Base-by-base conservation (phyloP, 2,797 vertebrate species). In the Platyrinchus mystaceus region DNA sequence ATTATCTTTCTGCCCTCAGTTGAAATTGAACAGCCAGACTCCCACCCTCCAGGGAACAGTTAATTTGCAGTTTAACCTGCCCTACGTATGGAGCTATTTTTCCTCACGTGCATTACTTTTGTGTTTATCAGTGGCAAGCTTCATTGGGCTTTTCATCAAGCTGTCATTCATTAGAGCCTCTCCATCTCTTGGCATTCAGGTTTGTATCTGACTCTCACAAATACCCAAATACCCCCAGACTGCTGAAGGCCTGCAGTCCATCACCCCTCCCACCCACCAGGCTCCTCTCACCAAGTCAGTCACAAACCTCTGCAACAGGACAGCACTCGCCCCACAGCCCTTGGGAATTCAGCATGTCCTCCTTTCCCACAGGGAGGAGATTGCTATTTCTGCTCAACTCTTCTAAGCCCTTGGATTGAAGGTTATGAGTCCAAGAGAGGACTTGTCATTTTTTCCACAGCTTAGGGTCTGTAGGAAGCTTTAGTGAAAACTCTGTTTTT, bases 141-240 rank as follows among this genome's bases (percentile, higher is more conserved):
- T 70, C 43, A 36, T 0, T 23, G 13, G 21, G 27, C 32, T 79
- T 78, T 64, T 55, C 10, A 30, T 28, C 34, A 47, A 18, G 28
- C 53, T 2, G 0, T 52, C 39, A 23, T 12, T 74, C 20, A 23
- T 24, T 37, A 39, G 4, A 46, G 50, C 50, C 60, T 15, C 39
- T 12, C 20, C 41, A 71, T 41, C 53, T 68, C 49, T 56, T 53
- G 26, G 44, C 22, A 20, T 76, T 84, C 58, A 8, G n/a, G 14
- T 66, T 56, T 52, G 22, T 11, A 17, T 56, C 22, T 55, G 36
- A 39, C 43, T 46, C 4, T 28, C 46, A 15, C 8, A 10, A 63
- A 41, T 71, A 58, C 23, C 8, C 28, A 10, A 47, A 55, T 20
- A 19, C 6, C 0, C 1, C 0, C 24, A 21, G 50, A 27, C 53